phyloP scores from a whole-genome alignment of 2,888 invertebrate species.

The Melanotus villosus region DNA sequence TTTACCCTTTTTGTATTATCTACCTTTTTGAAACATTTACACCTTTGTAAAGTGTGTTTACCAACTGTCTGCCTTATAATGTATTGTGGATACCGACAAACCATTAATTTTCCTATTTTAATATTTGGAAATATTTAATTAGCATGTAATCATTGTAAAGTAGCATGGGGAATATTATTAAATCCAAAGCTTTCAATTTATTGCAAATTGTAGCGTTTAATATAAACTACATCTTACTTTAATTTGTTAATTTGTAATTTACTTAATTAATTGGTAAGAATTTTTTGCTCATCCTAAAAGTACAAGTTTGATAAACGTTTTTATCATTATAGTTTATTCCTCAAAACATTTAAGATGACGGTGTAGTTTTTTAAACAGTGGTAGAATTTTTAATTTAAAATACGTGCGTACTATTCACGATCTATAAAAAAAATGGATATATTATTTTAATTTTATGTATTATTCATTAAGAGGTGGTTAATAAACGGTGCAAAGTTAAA shows the following conservation, averaged over 20 bases:
- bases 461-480: too few relatives aligned
- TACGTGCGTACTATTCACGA: too few relatives aligned
- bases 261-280: too few relatives aligned
- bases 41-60: conserved; percentile 38
- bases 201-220: not conserved
- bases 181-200: too few relatives aligned
- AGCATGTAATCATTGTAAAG: conserved; percentile 11
- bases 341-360: too few relatives aligned
- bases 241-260: not conserved
- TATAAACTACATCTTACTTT: not conserved
- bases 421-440: too few relatives aligned
- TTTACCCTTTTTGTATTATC: conserved; percentile 30
- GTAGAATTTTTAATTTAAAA: too few relatives aligned
- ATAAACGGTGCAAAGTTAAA: not conserved
- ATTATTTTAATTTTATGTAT: not conserved
- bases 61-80: conserved; percentile 41
- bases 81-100: conserved; percentile 10
- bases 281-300: too few relatives aligned
- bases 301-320: too few relatives aligned
- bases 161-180: conserved; percentile 7
- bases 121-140: not conserved
- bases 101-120: not conserved
- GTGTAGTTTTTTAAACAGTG: too few relatives aligned
- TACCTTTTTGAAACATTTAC: conserved; percentile 45
- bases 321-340: too few relatives aligned